Conservation (phyloP, 2,113 vertebrate species). For the Caretta caretta region DNA sequence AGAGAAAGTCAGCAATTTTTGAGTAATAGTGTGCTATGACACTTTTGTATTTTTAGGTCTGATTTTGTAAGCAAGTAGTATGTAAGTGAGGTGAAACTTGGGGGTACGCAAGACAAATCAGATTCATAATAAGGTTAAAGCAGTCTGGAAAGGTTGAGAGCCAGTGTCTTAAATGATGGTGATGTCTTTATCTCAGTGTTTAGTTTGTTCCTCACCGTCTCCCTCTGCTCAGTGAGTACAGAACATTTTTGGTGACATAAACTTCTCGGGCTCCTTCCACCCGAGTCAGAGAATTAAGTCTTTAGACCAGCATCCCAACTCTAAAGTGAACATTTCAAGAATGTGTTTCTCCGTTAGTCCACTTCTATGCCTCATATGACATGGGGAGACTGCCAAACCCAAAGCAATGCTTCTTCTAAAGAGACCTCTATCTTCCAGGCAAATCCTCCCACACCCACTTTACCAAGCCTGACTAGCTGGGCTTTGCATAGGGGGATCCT, state of each 20-base stretch:
- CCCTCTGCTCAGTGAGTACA: not conserved
- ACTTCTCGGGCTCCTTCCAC: not conserved
- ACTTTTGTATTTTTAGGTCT: too few species aligned
- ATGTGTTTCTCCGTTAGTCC: rapidly evolving
- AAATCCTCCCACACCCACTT: not conserved
- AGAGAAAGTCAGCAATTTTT: too few species aligned
- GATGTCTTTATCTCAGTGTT: not conserved
- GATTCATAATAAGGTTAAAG: too few species aligned
- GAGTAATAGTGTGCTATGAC: too few species aligned
- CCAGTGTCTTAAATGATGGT: not conserved
- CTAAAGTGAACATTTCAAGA: not conserved
- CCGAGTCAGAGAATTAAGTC: rapidly evolving
- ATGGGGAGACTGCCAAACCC: not conserved
- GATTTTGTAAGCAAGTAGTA: too few species aligned
- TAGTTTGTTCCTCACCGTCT: not conserved
- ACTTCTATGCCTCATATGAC: rapidly evolving
- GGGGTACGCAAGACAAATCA: too few species aligned
- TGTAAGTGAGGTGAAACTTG: not conserved
- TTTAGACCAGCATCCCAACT: rapidly evolving
- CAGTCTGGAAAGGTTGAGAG: too few species aligned
- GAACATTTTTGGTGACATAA: not conserved
- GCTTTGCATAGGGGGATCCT: not conserved
- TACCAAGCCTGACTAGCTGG: too few species aligned
- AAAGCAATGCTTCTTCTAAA: not conserved
- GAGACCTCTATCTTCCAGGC: not conserved